Base-by-base conservation (phyloP, 2,113 vertebrate species). In the Bujurquina vittata region DNA sequence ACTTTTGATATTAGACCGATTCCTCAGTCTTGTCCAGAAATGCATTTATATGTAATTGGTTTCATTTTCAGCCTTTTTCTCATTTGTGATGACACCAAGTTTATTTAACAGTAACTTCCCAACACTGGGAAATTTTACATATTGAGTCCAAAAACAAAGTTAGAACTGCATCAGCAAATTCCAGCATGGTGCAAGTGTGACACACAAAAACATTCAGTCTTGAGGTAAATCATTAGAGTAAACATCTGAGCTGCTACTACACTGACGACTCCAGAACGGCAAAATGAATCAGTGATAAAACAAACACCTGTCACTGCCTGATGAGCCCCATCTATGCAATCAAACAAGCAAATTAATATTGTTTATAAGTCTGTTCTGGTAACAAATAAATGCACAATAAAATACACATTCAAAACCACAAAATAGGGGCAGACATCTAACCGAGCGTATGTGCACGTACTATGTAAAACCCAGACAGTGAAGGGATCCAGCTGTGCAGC, bases 401-500 rank as follows among this genome's bases (percentile, higher is more conserved):
- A 18, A 74, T 14, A 49, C 43, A 63, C 31, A 60, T 10, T 40
- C 40, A 55, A 56, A 77, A 57, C 60, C 57, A 49, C 46, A 81
- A 14, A 55, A 52, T 3, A 81, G 1, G 1, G 14, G 59, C 0
- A 69, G 26, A 73, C 57, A 46, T 12, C 12, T 46, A n/a, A 58
- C n/a, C 15, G 58, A 59, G 62, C 55, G 75, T 17, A 43, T 67
- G 20, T 31, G 31, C 20, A 61, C 40, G 49, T 49, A 77, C 12
- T 40, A 29, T 67, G 67, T 59, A 79, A 46, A 56, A 74, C 61
- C 49, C 43, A 75, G 72, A 62, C 59, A 18, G 74, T 90, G 92
- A 94, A 72, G 79, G 33, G 67, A 65, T 77, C 80, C 93, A 93
- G 92, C 94, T 94, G 93, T 77, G 84, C 69, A 58, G 73, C 67